phyloP scores from a whole-genome alignment of 2,113 vertebrate genomes.

The Petromus typicus region DNA sequence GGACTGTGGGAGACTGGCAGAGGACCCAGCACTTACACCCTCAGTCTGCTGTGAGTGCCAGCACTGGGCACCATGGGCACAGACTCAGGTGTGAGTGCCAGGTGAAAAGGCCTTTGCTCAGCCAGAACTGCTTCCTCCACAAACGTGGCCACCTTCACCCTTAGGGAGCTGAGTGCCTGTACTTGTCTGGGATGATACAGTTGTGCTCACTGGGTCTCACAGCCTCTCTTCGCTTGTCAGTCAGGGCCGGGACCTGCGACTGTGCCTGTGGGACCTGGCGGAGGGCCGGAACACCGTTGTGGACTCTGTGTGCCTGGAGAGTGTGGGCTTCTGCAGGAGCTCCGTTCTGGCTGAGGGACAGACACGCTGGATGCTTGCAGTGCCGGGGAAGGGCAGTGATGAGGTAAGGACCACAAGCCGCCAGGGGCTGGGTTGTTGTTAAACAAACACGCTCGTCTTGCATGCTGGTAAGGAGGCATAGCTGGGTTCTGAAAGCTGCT shows the following conservation, averaged over 20 bases:
- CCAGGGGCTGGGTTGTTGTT: neutral
- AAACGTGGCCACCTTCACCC: neutral
- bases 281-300: constrained; percentile 89
- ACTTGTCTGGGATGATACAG: neutral
- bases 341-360: constrained; percentile 85
- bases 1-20: accelerated
- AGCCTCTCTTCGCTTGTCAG: constrained; percentile 79
- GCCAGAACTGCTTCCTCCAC: neutral
- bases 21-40: neutral
- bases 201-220: neutral
- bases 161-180: neutral
- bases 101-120: neutral
- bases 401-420: constrained; percentile 89
- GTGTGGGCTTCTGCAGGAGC: constrained; percentile 94
- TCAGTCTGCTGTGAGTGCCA: neutral
- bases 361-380: constrained; percentile 88
- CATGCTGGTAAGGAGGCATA: accelerated
- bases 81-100: neutral
- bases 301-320: constrained; percentile 89
- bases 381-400: constrained; percentile 88
- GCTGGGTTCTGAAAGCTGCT: neutral
- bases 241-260: constrained; percentile 94
- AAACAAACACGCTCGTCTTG: neutral
- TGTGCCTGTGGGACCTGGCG: constrained; percentile 93
- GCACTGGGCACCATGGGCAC: neutral